Evolutionary conservation across 2,113 vertebrate genomes (phyloP).

Genomic region (Oplegnathus fasciatus): DNA sequence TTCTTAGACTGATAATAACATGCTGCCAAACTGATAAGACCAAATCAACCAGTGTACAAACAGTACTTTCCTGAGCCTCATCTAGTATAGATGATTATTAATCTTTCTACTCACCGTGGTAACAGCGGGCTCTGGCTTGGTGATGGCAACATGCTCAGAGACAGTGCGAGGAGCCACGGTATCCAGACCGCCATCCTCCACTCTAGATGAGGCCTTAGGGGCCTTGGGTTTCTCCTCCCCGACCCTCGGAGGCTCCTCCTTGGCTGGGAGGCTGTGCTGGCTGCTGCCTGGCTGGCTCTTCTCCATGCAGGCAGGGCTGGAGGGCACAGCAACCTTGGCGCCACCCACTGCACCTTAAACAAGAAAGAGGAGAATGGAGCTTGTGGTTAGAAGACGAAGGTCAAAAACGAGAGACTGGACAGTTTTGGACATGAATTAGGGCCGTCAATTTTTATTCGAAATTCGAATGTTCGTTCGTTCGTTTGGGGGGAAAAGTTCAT

Average conservation of each 20-base stretch:
- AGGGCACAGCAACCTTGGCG: slow-evolving; percentile 97
- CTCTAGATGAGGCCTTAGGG: slow-evolving; percentile 74
- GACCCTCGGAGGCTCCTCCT: slow-evolving; percentile 91
- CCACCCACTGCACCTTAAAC: slow-evolving; percentile 99
- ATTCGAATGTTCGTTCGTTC: too few species aligned
- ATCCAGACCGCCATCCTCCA: slow-evolving; percentile 90
- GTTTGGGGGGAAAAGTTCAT: too few species aligned
- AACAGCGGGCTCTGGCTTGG: slow-evolving; percentile 90
- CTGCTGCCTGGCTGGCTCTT: slow-evolving; percentile 92
- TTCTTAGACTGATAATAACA: neutral
- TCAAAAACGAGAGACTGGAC: neutral
- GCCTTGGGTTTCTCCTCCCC: slow-evolving; percentile 94
- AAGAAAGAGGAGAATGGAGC: slow-evolving; percentile 90
- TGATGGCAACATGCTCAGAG: slow-evolving; percentile 89
- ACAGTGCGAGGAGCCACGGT: slow-evolving; percentile 86
- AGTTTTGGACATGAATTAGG: too few species aligned
- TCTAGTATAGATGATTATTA: neutral
- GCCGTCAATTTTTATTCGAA: too few species aligned
- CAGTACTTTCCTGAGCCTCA: neutral
- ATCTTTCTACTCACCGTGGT: slow-evolving; percentile 85
- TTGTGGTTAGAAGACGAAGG: slow-evolving; percentile 91
- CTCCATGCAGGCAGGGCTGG: slow-evolving; percentile 92
- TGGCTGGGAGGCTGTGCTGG: slow-evolving; percentile 90
- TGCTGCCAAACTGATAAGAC: neutral
- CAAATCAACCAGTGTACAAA: neutral